Evolutionary conservation across 2,113 vertebrate genomes (phyloP), one percentile per base, ranked within the genome.

Genomic region (Strix aluco): DNA sequence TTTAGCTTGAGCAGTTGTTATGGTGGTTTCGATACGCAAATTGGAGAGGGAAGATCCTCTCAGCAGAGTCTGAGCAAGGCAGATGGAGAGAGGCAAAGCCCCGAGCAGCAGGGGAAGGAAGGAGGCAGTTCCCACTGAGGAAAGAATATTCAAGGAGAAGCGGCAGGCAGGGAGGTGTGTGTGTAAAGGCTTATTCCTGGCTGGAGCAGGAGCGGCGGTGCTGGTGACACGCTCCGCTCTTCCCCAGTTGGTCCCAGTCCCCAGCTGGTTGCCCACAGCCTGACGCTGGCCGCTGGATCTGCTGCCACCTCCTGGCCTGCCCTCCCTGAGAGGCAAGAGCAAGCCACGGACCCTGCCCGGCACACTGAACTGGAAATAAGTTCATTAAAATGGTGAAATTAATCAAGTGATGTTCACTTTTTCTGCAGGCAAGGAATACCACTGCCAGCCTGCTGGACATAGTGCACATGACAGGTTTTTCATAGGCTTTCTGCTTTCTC

Each of bases 251-350:
- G 4, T 47, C 47, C 42, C 52, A 10, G 36, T 22, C 23, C 29
- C 58, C 4, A 6, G 49, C 36, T 46, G 27, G 49, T 13, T 2
- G 59, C 42, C 34, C 11, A 0, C 7, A 10, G 8, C 49, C 30
- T 5, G 27, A 3, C 44, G 36, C 25, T n/a, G 29, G 21, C 34
- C 14, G 4, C 75, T 93, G 93, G 59, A 23, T 97, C 65, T 98
- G 97, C 97, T 98, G 98, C 98, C 98, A 91, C 36, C 98, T 98
- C 73, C 97, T 93, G 98, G 96, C 70, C 40, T 17, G 14, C 54
- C 49, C 22, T 27, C 10, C 7, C 25, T 10, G 51, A 19, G 11
- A 79, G 70, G 81, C 58, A 40, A 59, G 36, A 34, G 15, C 40
- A 15, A 47, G 38, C 46, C 18, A 11, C 0, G 5, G 26, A 0